These are phyloP conservation scores for Sciaenops ocellatus DNA, from an alignment of 2,797 vertebrate species.

Conservation along the genomic window DNA sequence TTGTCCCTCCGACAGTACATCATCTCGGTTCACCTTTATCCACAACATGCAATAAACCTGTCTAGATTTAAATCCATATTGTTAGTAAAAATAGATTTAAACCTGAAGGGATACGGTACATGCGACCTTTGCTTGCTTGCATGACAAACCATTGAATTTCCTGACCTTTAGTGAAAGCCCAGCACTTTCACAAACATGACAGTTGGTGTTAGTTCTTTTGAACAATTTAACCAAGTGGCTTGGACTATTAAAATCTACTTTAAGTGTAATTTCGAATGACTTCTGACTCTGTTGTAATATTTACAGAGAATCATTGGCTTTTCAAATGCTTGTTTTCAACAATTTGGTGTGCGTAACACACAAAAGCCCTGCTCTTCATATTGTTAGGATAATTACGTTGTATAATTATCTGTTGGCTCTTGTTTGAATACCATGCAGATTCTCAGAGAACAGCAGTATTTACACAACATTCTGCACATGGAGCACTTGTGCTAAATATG, in stretches of 20 bases:
- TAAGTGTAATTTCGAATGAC: background rate
- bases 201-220: background rate
- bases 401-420: conserved; percentile 24
- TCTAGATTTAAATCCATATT: no score
- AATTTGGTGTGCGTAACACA: conserved; percentile 3
- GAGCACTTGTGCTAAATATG: conserved; percentile 20
- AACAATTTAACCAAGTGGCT: background rate
- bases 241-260: background rate
- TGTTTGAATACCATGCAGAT: conserved; percentile 22
- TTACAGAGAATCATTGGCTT: background rate
- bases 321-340: conserved; percentile 22
- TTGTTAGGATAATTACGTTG: conserved; percentile 34
- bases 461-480: background rate
- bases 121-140: background rate
- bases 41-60: no score
- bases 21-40: no score
- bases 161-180: background rate
- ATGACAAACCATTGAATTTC: background rate
- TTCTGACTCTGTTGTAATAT: background rate
- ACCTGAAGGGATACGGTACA: no score
- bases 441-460: conserved; percentile 28
- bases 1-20: no score
- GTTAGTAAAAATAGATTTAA: background rate
- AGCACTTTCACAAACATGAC: background rate
- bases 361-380: conserved; percentile 30